Evolutionary conservation across 2,888 invertebrate species (phyloP), one percentile per base, ranked within the genome.

Genomic region (Dorcus parallelipipedus): DNA sequence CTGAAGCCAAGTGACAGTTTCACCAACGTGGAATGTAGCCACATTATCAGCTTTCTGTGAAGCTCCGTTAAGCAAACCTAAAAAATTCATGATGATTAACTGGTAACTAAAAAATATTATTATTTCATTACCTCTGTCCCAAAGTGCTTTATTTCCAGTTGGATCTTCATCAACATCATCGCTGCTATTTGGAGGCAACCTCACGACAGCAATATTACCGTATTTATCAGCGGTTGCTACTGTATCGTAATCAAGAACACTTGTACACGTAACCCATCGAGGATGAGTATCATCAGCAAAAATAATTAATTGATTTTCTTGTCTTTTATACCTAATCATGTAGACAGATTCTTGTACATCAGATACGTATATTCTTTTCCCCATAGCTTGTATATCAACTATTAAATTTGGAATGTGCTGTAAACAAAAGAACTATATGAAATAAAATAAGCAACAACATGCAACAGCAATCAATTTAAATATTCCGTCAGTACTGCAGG

Each of bases 81-180:
- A n/a, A 69, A 73, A 55, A 47, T 40, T 52, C 50, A 38, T 3
- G 39, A 3, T 54, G 2, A n/a, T 38, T 54, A 49, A 45, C 23
- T 8, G 3, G 33, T 7, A 49, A 49, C 26, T 49, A 49, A 23
- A 20, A 20, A 45, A 9, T n/a, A 43, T n/a, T n/a, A 20, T 2
- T 2, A 45, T 45, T 26, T 52, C 38, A 41, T 59, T 71, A 80
- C 84, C 89, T 75, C 92, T 84, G 74, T 93, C 93, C 98, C 98
- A 99, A 0, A 99, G 81, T 0, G 97, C 95, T 77, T 97, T 97
- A 73, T 96, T 97, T 47, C 98, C 98, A 0, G 98, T 98, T 0
- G 98, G 99, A 80, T 99, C 99, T 79, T 99, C 99, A 76, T 99
- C 98, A 0, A 99, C 96, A 75, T 99, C 98, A 78, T 99, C 99